Base-by-base conservation (phyloP, 2,888 invertebrate species). In the Apotomis turbidana region DNA sequence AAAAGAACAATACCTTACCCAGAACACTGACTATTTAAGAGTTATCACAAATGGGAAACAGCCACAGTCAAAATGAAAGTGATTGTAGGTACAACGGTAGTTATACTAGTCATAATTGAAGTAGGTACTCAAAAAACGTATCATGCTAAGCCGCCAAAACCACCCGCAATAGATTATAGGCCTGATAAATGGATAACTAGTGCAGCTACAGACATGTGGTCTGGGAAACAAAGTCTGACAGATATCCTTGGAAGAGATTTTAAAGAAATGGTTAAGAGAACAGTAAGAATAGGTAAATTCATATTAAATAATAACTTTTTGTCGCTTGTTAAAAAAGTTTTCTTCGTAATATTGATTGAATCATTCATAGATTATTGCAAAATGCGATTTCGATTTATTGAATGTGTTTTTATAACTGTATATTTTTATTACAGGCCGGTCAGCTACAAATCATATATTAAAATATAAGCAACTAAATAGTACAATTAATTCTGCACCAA, bases 151-250 rank as follows among this genome's bases (percentile, higher is more conserved):
- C 13, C 13, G 6, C 54, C 52, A 52, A 10, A 51, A 49, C 68
- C 46, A 4, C 61, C 68, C 3, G 27, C 63, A 44, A 83, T 83
- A 57, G 87, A 87, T 52, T 86, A 87, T 51, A 82, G 84, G 60
- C 86, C 87, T 3, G 77, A 86, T 0, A 87, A 89, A 70, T 90
- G 89, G 90, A 38, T 89, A 2, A 59, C 90, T 0, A 89, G 87
- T 27, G 87, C 86, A 70, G 87, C 87, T 1, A 80, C 91, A 82
- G 90, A 91, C 60, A 74, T 90, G 0, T 91, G 89, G 89, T 87
- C 85, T 15, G 90, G 90, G 0, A 90, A 90, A 59, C 87, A 86
- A 73, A 85, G 80, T 61, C 75, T 89, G 74, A 80, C 89, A 1
- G 86, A 90, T 60, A 75, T 90, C 1, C 52, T 90, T n/a, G 83